These are phyloP conservation scores for Neogobius melanostomus DNA, from an alignment of 2,113 vertebrate species.

Conservation along the genomic window DNA sequence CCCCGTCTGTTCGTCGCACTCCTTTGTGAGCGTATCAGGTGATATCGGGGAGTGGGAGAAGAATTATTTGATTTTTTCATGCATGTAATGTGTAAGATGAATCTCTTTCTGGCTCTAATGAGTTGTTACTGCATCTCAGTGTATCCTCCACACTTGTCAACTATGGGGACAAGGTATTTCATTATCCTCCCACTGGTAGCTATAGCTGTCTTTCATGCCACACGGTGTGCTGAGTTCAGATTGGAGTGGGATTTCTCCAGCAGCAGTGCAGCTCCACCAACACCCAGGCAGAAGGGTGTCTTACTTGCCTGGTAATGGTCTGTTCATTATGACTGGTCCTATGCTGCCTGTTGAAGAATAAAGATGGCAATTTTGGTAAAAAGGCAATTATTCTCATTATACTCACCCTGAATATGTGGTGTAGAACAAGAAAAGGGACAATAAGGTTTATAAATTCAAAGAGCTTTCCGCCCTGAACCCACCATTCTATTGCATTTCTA, in stretches of 20 bases:
- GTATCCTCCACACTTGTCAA: constrained; percentile 58
- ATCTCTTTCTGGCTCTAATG: constrained; percentile 49
- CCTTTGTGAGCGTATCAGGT: constrained; percentile 20
- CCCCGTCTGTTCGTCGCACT: constrained; percentile 28
- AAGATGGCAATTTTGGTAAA: neutral
- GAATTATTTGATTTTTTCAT: constrained; percentile 44
- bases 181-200: constrained; percentile 47
- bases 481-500: neutral
- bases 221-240: constrained; percentile 30
- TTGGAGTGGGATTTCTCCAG: constrained; percentile 33
- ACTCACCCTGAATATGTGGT: neutral
- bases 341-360: neutral
- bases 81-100: constrained; percentile 43
- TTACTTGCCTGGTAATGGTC: constrained; percentile 2
- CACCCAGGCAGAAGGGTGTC: constrained; percentile 9
- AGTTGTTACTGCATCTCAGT: constrained; percentile 50
- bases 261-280: constrained; percentile 29
- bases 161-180: constrained; percentile 45
- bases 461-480: neutral
- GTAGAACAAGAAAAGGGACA: neutral
- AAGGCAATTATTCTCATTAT: neutral
- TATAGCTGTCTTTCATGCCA: constrained; percentile 48
- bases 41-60: constrained; percentile 18
- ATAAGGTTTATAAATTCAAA: neutral
- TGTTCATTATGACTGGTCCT: neutral